Evolutionary conservation across 2,797 vertebrate genomes (phyloP).

Genomic region (Thripadectes ignobilis): DNA sequence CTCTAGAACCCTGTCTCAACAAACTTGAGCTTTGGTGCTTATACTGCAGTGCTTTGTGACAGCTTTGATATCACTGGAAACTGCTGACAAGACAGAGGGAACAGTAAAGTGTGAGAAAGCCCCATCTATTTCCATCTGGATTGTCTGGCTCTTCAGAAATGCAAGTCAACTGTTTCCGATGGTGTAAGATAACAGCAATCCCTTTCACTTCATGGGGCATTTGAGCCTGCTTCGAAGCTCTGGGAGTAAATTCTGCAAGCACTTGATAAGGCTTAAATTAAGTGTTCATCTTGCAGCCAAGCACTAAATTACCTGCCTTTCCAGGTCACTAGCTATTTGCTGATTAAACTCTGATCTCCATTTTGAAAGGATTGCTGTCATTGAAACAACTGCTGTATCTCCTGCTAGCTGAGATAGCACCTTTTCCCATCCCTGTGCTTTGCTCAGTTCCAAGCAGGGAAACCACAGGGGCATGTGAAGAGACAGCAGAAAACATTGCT

Average conservation of each 20-base stretch:
- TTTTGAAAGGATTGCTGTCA: background rate
- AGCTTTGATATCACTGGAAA: background rate
- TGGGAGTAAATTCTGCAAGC: background rate
- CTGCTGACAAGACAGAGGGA: background rate
- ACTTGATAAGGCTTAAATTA: constrained; percentile 36
- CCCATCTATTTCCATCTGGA: background rate
- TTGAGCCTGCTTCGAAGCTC: background rate
- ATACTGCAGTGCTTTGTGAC: background rate
- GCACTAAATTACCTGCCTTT: constrained; percentile 34
- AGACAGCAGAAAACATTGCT: background rate
- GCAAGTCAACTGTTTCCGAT: background rate
- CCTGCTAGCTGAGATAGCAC: background rate
- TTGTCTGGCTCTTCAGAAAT: background rate
- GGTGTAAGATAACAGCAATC: background rate
- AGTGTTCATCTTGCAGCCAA: background rate
- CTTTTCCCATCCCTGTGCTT: background rate
- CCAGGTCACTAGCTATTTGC: constrained; percentile 29
- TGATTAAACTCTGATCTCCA: constrained; percentile 12
- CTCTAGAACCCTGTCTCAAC: background rate
- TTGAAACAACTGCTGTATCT: background rate
- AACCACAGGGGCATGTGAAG: background rate
- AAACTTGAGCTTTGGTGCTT: background rate
- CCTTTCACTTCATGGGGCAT: background rate
- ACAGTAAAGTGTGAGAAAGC: background rate
- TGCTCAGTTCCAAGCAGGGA: background rate